Evolutionary conservation across 2,113 vertebrate species (phyloP).

Genomic region (Brienomyrus longianalis): DNA sequence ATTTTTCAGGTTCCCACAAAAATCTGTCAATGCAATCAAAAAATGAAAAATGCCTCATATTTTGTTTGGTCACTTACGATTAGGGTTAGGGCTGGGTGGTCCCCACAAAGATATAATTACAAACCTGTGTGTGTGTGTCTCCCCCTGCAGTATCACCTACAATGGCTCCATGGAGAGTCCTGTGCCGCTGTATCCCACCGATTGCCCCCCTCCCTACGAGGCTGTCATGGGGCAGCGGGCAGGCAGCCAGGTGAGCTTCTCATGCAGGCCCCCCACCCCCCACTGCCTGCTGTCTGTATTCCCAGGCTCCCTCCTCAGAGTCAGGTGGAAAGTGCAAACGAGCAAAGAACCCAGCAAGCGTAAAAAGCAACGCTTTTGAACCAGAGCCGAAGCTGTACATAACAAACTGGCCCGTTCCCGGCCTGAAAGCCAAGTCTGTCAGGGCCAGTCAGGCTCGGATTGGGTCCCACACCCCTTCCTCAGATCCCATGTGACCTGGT

Average conservation of each 20-base stretch:
- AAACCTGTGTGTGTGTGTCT: slow-evolving; percentile 21
- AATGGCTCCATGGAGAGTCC: slow-evolving; percentile 97
- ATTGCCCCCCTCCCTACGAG: slow-evolving; percentile 90
- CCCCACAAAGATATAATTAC: not conserved
- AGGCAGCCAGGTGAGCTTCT: slow-evolving; percentile 72
- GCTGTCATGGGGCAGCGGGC: slow-evolving; percentile 85
- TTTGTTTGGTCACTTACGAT: too few relatives aligned
- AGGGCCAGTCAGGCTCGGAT: not conserved
- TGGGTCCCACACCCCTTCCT: not conserved
- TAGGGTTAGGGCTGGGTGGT: too few relatives aligned
- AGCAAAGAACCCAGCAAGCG: not conserved
- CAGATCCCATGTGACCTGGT: not conserved
- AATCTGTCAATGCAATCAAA: too few relatives aligned
- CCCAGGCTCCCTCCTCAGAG: not conserved
- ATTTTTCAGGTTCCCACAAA: too few relatives aligned
- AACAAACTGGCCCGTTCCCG: not conserved
- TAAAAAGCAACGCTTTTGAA: not conserved
- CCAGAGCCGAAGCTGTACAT: not conserved
- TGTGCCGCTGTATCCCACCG: slow-evolving; percentile 82
- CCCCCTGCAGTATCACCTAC: slow-evolving; percentile 77
- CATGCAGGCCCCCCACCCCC: not conserved
- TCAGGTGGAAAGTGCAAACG: not conserved
- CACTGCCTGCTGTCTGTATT: not conserved
- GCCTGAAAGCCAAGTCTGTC: not conserved
- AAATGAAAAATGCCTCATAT: too few relatives aligned